phyloP scores from a whole-genome alignment of 2,113 vertebrate genomes.

The Phyllostomus hastatus region DNA sequence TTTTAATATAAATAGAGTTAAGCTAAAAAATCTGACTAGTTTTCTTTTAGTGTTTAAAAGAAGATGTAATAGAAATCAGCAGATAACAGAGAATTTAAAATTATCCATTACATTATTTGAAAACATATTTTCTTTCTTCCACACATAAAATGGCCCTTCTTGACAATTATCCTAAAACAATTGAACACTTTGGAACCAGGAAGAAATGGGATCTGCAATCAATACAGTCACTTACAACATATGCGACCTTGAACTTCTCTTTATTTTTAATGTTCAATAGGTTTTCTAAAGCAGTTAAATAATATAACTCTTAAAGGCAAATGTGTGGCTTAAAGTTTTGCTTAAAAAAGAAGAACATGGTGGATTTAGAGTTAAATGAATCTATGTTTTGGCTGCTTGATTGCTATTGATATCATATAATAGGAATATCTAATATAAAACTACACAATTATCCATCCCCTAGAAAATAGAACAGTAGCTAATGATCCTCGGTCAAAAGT shows the following conservation, averaged over 20 bases:
- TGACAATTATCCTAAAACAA: not conserved
- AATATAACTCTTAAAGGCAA: not conserved
- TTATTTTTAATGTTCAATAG: not conserved
- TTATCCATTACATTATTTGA: not conserved
- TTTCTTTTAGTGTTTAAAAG: not conserved
- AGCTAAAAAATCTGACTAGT: not conserved
- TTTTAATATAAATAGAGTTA: not conserved
- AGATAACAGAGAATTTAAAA: not conserved
- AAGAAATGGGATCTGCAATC: not conserved
- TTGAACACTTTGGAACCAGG: not conserved
- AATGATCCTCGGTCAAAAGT: not conserved
- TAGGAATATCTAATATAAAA: not conserved
- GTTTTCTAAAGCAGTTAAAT: not conserved
- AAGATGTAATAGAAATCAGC: not conserved
- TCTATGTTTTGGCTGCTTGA: not conserved
- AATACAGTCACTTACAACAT: not conserved
- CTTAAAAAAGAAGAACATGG: not conserved
- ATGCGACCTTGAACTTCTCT: not conserved
- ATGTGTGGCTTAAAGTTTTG: not conserved
- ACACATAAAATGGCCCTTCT: not conserved
- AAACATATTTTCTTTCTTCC: not conserved
- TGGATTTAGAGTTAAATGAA: not conserved
- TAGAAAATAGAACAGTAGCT: not conserved
- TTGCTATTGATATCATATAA: not conserved
- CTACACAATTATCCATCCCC: not conserved